These are phyloP conservation scores for Onthophagus taurus DNA, from an alignment of 1,140 invertebrate genomes.

Conservation along the genomic window DNA sequence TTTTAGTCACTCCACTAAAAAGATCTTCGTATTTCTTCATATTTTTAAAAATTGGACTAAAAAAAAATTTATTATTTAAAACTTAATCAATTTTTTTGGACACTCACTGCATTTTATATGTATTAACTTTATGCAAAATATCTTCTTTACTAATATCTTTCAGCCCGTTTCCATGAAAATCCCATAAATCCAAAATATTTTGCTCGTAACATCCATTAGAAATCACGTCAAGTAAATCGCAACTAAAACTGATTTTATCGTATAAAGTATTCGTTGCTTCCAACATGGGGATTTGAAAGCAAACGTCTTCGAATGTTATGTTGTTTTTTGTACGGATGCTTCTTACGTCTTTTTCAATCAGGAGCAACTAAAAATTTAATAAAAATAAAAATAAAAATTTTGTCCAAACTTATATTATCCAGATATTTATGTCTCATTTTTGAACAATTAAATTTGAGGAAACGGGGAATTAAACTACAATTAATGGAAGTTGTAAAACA, in stretches of 20 bases:
- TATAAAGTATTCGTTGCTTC: slow-evolving; percentile 13
- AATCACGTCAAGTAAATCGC: slow-evolving; percentile 24
- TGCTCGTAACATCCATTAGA: slow-evolving; percentile 48
- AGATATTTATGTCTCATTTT: too few relatives aligned
- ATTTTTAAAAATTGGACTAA: slow-evolving; percentile 55
- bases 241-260: slow-evolving; percentile 11
- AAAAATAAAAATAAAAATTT: too few relatives aligned
- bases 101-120: slow-evolving; percentile 39
- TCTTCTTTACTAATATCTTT: slow-evolving; percentile 47
- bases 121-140: slow-evolving; percentile 53
- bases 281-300: slow-evolving; percentile 41
- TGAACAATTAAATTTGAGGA: too few relatives aligned
- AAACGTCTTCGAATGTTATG: slow-evolving; percentile 50
- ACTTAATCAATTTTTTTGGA: neutral
- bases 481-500: neutral
- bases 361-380: neutral
- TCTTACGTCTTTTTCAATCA: slow-evolving; percentile 24
- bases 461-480: too few relatives aligned
- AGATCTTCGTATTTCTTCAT: slow-evolving; percentile 53
- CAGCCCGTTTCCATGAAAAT: slow-evolving; percentile 47
- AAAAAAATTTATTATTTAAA: slow-evolving; percentile 15
- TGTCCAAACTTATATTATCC: too few relatives aligned
- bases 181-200: slow-evolving; percentile 64
- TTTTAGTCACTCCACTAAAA: slow-evolving; percentile 49
- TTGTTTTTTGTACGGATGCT: slow-evolving; percentile 21